Evolutionary conservation across 2,797 vertebrate genomes (phyloP).

Genomic region (Clarias fuscus): DNA sequence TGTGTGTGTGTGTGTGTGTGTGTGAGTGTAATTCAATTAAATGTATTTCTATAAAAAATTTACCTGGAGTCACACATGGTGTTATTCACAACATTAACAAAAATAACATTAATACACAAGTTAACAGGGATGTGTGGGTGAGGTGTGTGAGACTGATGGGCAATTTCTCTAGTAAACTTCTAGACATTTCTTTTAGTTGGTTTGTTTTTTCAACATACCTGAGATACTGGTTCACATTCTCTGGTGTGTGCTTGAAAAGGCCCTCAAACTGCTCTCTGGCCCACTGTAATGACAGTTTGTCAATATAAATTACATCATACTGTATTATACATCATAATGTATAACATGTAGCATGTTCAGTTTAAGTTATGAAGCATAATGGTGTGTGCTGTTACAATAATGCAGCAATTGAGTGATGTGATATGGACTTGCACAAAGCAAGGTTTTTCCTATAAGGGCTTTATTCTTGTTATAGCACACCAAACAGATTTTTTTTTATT

Average conservation of each 20-base stretch:
- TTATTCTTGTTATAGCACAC: background rate
- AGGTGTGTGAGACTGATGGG: background rate
- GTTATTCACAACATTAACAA: background rate
- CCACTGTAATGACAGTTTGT: constrained; percentile 75
- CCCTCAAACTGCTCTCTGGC: constrained; percentile 86
- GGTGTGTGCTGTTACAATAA: background rate
- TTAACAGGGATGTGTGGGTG: background rate
- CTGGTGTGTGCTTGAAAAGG: constrained; percentile 79
- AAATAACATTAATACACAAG: background rate
- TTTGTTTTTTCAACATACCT: constrained; percentile 65
- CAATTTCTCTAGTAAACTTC: background rate
- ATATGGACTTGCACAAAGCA: background rate
- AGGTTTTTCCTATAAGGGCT: background rate
- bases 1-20: background rate
- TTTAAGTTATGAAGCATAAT: background rate
- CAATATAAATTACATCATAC: background rate
- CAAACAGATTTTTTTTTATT: background rate
- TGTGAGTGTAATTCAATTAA: background rate
- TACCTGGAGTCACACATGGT: background rate
- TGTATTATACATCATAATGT: background rate
- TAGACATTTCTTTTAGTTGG: background rate
- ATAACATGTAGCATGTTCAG: background rate
- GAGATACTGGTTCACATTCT: constrained; percentile 77
- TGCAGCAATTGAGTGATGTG: background rate
- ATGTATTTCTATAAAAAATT: too few relatives aligned